Evolutionary conservation across 1,140 invertebrate genomes (phyloP).

Genomic region (Pseudomyrmex sp.): DNA sequence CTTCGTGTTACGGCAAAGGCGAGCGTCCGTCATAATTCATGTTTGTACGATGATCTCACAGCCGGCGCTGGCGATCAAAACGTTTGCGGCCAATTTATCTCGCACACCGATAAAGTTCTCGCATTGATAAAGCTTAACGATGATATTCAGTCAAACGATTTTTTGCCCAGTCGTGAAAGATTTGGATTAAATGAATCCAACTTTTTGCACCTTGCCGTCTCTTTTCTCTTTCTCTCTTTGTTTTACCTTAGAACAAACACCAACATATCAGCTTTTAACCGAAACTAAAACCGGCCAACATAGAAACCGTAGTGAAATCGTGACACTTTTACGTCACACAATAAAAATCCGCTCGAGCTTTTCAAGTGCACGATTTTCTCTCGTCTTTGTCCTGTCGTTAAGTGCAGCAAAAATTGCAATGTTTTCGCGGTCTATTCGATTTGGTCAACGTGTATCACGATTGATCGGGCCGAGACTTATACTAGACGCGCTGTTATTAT

Average conservation of each 20-base stretch:
- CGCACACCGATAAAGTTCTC: conserved; percentile 50
- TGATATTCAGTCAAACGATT: neutral
- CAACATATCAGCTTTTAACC: too few species aligned
- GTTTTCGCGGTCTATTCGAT: too few species aligned
- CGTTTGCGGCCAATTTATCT: conserved; percentile 12
- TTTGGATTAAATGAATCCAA: conserved; percentile 43
- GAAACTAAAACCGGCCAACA: too few species aligned
- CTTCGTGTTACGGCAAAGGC: conserved; percentile 55
- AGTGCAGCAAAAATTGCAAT: too few species aligned
- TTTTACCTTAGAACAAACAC: neutral
- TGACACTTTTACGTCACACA: too few species aligned
- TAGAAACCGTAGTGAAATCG: too few species aligned
- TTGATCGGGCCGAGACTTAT: too few species aligned
- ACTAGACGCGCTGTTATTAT: too few species aligned
- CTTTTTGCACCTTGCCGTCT: neutral
- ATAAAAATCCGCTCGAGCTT: too few species aligned
- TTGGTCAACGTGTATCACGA: too few species aligned
- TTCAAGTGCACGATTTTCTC: too few species aligned
- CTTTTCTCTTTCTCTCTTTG: neutral
- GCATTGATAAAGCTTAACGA: neutral
- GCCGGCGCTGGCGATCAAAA: neutral
- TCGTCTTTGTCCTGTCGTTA: too few species aligned
- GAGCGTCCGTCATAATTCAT: conserved; percentile 74
- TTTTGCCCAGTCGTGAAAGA: neutral
- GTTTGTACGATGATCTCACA: conserved; percentile 74